Percentiles rank a stretch among this genome's conserved stretches.
Evolutionary conservation across 2,888 invertebrate species (phyloP).

Genomic region (Carcina quercana): DNA sequence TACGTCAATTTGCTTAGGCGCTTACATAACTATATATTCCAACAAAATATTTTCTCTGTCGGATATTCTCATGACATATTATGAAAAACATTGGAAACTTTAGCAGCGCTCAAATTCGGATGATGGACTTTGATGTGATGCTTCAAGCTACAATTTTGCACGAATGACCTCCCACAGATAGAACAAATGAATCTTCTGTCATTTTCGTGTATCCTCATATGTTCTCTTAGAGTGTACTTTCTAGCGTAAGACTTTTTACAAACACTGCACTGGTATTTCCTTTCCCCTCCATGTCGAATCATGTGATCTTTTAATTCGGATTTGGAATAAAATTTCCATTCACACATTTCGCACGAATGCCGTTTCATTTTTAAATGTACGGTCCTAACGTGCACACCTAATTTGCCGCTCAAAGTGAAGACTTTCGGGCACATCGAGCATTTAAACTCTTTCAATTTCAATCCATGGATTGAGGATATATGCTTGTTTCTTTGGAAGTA

Average conservation of each 20-base stretch:
- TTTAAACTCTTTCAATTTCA: constrained; percentile 57
- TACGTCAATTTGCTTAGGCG: too few species aligned
- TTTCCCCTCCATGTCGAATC: constrained; percentile 66
- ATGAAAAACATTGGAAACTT: constrained; percentile 7
- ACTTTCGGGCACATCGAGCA: constrained; percentile 55
- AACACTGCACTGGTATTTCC: constrained; percentile 59
- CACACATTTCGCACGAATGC: constrained; percentile 62
- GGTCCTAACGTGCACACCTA: constrained; percentile 46
- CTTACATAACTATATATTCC: too few species aligned
- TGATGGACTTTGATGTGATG: constrained; percentile 56
- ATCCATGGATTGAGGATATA: constrained; percentile 42
- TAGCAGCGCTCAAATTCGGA: constrained; percentile 22
- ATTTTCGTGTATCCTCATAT: constrained; percentile 59
- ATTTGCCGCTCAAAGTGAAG: constrained; percentile 50
- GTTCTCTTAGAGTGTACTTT: constrained; percentile 55
- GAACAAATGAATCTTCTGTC: constrained; percentile 52
- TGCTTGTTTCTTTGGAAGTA: constrained; percentile 64
- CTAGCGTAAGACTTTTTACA: constrained; percentile 69
- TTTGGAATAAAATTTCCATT: constrained; percentile 70
- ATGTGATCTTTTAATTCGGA: constrained; percentile 71
- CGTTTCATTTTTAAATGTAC: constrained; percentile 63
- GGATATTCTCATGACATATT: constrained; percentile 1
- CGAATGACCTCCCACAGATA: constrained; percentile 48
- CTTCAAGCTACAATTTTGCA: constrained; percentile 58
- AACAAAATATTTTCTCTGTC: too few species aligned